Conservation (phyloP, 2,113 vertebrate genomes). For the Rostratula benghalensis region DNA sequence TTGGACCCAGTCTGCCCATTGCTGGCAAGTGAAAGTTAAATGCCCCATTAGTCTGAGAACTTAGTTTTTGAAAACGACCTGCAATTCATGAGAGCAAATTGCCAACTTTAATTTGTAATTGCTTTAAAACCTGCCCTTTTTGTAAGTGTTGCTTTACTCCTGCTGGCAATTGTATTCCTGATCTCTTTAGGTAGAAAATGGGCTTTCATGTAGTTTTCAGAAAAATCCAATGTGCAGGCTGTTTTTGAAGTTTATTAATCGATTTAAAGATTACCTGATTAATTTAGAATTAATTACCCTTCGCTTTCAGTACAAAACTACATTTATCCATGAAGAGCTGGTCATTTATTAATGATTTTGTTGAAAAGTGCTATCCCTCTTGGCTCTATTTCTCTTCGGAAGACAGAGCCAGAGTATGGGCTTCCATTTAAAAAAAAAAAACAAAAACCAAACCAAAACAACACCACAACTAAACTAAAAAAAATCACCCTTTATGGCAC, state of each 20-base stretch:
- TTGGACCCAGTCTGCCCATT: background rate
- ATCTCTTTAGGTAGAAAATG: background rate
- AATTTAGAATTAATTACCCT: background rate
- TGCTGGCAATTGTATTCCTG: background rate
- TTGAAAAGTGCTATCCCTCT: background rate
- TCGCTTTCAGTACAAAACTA: background rate
- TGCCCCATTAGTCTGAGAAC: fast-evolving
- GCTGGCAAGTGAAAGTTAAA: background rate
- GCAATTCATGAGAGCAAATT: background rate
- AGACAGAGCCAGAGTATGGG: background rate
- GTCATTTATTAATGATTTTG: background rate
- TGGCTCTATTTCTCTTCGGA: background rate
- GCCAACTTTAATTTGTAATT: background rate
- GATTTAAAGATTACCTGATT: background rate
- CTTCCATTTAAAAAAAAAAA: background rate
- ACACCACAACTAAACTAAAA: no score
- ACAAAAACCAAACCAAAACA: no score
- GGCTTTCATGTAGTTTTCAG: background rate
- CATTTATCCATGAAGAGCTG: background rate
- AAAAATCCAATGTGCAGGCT: background rate
- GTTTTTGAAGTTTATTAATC: background rate
- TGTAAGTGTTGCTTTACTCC: background rate
- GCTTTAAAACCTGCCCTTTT: background rate
- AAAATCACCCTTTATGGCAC: background rate
- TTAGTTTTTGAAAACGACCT: background rate